These are phyloP conservation scores for Brachypteracias leptosomus DNA, from an alignment of 2,113 vertebrate genomes.

Conservation along the genomic window DNA sequence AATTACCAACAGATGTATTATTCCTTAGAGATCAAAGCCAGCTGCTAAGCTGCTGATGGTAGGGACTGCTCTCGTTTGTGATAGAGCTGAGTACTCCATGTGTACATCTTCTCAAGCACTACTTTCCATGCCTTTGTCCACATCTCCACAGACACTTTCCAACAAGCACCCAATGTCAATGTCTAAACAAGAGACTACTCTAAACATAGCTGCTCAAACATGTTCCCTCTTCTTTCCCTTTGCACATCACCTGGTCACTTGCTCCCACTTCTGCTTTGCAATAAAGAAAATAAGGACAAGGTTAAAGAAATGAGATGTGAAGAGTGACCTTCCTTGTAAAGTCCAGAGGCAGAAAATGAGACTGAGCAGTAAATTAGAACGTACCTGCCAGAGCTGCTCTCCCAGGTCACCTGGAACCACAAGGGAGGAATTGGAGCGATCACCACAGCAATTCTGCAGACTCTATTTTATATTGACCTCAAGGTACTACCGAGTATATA, in stretches of 20 bases:
- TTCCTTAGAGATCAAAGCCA: neutral
- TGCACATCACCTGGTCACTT: neutral
- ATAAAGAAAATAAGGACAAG: neutral
- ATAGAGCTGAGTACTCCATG: neutral
- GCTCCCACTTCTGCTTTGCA: neutral
- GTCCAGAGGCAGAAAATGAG: conserved; percentile 16
- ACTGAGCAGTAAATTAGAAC: conserved; percentile 31
- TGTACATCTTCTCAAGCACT: neutral
- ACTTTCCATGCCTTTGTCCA: neutral
- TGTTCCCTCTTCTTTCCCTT: neutral
- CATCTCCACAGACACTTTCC: neutral
- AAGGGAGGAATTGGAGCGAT: neutral
- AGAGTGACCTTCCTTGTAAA: conserved; percentile 34
- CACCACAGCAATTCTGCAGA: neutral
- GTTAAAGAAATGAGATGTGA: conserved; percentile 32
- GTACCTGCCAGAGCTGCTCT: neutral
- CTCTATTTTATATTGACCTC: neutral
- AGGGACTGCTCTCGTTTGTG: neutral
- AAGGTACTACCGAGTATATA: neutral
- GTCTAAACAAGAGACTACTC: neutral
- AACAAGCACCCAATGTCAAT: neutral
- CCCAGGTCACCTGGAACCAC: conserved; percentile 6
- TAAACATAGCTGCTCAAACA: neutral
- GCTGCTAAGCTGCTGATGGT: neutral
- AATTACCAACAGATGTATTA: neutral